phyloP scores from a whole-genome alignment of 1,140 invertebrate species.

The Atta cephalotes region DNA sequence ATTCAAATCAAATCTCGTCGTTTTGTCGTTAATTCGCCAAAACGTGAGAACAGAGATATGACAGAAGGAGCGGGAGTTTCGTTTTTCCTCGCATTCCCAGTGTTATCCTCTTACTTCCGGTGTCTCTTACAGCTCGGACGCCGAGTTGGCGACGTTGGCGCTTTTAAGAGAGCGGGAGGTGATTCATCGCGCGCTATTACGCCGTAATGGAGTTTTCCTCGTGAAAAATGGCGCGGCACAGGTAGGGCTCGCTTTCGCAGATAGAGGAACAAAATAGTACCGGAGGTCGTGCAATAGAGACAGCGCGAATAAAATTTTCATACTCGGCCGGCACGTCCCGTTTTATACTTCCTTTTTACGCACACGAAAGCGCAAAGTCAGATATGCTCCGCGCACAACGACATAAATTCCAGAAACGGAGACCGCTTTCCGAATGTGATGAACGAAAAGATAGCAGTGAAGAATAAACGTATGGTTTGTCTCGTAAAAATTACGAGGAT shows the following conservation, averaged over 20 bases:
- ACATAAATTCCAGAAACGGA: constrained; percentile 41
- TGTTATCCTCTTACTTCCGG: constrained; percentile 63
- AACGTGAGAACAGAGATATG: constrained; percentile 38
- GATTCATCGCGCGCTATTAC: constrained; percentile 83
- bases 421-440: constrained; percentile 29
- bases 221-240: constrained; percentile 79
- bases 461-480: constrained; percentile 32
- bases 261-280: constrained; percentile 53
- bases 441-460: constrained; percentile 42
- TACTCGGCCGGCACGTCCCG: constrained; percentile 54
- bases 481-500: constrained; percentile 35
- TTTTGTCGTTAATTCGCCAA: constrained; percentile 53
- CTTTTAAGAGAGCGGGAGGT: constrained; percentile 74
- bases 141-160: constrained; percentile 71
- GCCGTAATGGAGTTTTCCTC: constrained; percentile 79
- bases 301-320: constrained; percentile 74
- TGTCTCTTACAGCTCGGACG: constrained; percentile 63
- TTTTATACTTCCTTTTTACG: constrained; percentile 34
- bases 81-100: constrained; percentile 47
- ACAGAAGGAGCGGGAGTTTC: constrained; percentile 61
- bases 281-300: constrained; percentile 58
- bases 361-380: constrained; percentile 46
- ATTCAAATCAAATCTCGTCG: constrained; percentile 8
- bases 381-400: constrained; percentile 23
- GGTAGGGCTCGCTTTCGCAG: constrained; percentile 73